Base-by-base conservation (phyloP, 1,140 invertebrate genomes). In the Hyles vespertilio region DNA sequence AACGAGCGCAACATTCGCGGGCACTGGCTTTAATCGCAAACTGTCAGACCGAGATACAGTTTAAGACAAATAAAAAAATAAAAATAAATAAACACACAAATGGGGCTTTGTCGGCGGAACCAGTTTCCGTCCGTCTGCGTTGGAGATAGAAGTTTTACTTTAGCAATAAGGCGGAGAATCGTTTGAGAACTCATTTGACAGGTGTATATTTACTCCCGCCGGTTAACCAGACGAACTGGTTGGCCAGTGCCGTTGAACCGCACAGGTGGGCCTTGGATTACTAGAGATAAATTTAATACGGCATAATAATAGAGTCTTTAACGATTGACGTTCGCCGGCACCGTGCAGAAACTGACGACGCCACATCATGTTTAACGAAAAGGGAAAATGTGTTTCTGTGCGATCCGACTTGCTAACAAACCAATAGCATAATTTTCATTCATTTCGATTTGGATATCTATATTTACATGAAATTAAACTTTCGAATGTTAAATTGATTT, bases 241-340 rank as follows among this genome's bases (percentile, higher is more conserved):
- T 69, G 69, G 59, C 51, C 83, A 84, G 82, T 81, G 84, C 74
- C 84, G 84, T 78, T 87, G 84, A 87, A 87, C 84, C 71, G 70
- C 71, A 73, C 81, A 84, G 77, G 77, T 81, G 81, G 81, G 74
- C 77, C 79, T 84, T 84, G 84, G 79, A 84, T 83, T 81, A 87
- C 76, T 72, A 75, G 70, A 81, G 74, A 87, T 87, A 83, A 80
- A 87, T 79, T 79, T 81, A 82, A 83, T 84, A 77, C 77, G 67
- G 72, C 72, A 70, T 82, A 84, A 84, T 86, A 84, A 84, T 81
- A 85, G 76, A 74, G 72, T 74, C 53, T 62, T 70, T 59, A 72
- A 59, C 61, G 69, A 76, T 72, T 79, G 74, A 73, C 68, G 70
- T 62, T 62, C 47, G 61, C 53, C 49, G 56, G 59, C 63, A 34